phyloP scores from a whole-genome alignment of 2,113 vertebrate genomes.

The Scomber japonicus region DNA sequence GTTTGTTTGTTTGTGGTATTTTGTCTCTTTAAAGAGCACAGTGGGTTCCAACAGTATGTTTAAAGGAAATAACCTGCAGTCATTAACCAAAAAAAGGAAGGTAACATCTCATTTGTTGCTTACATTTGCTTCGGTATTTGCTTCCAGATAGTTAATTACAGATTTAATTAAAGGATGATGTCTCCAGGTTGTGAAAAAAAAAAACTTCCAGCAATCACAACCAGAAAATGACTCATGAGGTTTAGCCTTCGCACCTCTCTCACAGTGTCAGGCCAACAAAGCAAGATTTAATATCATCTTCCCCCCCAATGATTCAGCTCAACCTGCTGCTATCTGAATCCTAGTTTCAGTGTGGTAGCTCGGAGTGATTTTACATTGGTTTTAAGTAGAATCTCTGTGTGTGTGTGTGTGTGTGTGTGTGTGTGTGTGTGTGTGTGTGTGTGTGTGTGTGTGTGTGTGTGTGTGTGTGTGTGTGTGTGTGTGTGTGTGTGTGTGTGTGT shows the following conservation, averaged over 20 bases:
- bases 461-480: too few relatives aligned
- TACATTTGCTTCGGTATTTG: constrained; percentile 52
- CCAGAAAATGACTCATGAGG: constrained; percentile 62
- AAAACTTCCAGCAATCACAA: constrained; percentile 58
- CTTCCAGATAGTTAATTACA: constrained; percentile 58
- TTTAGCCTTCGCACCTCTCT: constrained; percentile 38
- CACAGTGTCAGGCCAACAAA: constrained; percentile 39
- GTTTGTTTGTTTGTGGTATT: neutral
- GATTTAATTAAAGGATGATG: constrained; percentile 62
- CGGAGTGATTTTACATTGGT: constrained; percentile 29
- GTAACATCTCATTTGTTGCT: constrained; percentile 16
- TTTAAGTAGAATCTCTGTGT: constrained; percentile 28
- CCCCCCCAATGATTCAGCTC: constrained; percentile 28
- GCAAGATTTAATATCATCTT: constrained; percentile 50
- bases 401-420: too few relatives aligned
- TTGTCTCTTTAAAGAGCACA: neutral
- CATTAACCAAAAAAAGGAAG: constrained; percentile 5
- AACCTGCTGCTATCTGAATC: constrained; percentile 38
- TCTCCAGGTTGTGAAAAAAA: constrained; percentile 29
- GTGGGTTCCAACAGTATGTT: neutral
- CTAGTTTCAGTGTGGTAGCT: constrained; percentile 32
- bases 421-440: too few relatives aligned
- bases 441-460: too few relatives aligned
- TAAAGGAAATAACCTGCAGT: constrained; percentile 1
- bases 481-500: too few relatives aligned